Conservation (phyloP, 2,797 vertebrate species). For the Semaprochilodus insignis region DNA sequence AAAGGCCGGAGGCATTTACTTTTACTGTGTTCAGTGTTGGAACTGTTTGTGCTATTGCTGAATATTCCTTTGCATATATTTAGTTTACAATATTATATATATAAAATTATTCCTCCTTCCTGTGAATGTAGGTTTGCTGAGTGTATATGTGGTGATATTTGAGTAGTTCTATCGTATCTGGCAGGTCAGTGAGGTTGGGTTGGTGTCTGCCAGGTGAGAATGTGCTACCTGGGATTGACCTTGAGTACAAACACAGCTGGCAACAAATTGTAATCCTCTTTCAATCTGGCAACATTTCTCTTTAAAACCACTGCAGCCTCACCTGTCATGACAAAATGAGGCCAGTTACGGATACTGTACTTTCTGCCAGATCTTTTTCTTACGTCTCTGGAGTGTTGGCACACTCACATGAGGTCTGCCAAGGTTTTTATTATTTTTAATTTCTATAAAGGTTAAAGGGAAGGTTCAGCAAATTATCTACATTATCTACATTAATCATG, state of each 20-base stretch:
- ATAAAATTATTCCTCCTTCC: no score
- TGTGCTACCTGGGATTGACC: slow-evolving; percentile 4
- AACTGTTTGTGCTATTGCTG: no score
- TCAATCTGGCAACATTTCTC: background rate
- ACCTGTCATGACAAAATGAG: slow-evolving; percentile 25
- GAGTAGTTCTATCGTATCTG: background rate
- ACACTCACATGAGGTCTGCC: background rate
- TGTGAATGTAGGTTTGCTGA: no score
- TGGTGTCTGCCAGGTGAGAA: background rate
- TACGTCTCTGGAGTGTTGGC: background rate
- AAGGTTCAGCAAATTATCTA: background rate
- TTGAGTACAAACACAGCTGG: slow-evolving; percentile 15
- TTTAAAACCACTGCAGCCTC: background rate
- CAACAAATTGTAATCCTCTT: slow-evolving; percentile 2
- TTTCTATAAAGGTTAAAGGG: background rate
- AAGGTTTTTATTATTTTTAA: background rate
- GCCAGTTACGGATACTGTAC: slow-evolving; percentile 1
- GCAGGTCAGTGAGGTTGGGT: background rate
- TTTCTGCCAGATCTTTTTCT: slow-evolving; percentile 20
- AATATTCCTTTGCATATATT: no score
- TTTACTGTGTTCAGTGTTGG: no score
- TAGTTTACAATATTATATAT: no score
- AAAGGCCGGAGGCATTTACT: no score
- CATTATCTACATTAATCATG: no score
- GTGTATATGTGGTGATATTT: no score